These are phyloP conservation scores for Okapia johnstoni DNA, from an alignment of 2,113 vertebrate genomes.

Conservation along the genomic window DNA sequence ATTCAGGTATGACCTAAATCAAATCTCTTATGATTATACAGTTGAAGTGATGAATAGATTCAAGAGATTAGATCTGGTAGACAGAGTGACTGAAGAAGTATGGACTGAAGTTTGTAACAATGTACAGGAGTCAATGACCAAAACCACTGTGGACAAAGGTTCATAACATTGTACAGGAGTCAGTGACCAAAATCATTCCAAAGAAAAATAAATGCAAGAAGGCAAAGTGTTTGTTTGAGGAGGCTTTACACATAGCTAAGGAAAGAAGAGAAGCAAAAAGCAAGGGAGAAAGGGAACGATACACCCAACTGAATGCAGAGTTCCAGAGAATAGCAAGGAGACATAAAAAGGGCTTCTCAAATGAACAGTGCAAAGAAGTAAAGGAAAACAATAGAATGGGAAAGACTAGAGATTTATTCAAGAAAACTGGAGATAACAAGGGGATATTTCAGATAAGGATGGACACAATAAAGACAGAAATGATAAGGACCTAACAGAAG, in stretches of 20 bases:
- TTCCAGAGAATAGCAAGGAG: not conserved
- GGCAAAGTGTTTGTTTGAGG: not conserved
- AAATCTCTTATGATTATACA: not conserved
- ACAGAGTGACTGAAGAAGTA: not conserved
- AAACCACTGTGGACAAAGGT: not conserved
- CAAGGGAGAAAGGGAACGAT: not conserved
- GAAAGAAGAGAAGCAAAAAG: not conserved
- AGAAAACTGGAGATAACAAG: not conserved
- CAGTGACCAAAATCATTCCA: not conserved
- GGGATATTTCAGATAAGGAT: not conserved
- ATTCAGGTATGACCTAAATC: not conserved
- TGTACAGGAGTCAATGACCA: not conserved
- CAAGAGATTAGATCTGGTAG: not conserved
- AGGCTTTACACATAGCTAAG: not conserved
- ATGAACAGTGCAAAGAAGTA: not conserved
- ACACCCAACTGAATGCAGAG: not conserved
- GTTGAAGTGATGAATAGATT: not conserved
- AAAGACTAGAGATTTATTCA: not conserved
- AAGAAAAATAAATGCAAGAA: not conserved
- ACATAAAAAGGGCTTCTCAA: not conserved
- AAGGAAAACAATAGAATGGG: not conserved
- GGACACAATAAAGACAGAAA: not conserved
- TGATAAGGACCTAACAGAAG: not conserved
- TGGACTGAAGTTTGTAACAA: not conserved
- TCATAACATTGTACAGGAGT: not conserved